These are phyloP conservation scores for Nasonia longicornis DNA, from an alignment of 1,140 invertebrate species.

Conservation along the genomic window DNA sequence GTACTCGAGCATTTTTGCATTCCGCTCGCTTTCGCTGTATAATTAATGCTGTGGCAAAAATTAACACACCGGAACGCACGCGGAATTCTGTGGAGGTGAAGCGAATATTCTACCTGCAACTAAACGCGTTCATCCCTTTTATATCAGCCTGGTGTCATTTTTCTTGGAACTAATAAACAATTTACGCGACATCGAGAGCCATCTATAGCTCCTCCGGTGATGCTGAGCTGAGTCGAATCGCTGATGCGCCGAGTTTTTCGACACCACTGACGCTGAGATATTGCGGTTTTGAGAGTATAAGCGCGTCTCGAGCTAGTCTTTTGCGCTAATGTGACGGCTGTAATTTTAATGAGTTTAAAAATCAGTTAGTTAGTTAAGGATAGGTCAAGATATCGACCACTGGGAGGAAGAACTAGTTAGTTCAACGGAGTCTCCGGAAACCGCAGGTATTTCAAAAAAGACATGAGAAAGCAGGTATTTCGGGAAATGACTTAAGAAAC, in stretches of 20 bases:
- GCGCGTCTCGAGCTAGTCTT: no score
- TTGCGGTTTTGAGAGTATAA: neutral
- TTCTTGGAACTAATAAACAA: neutral
- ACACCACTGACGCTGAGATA: neutral
- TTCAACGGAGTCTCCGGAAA: no score
- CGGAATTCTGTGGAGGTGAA: neutral
- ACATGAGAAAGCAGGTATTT: no score
- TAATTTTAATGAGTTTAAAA: no score
- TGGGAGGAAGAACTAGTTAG: no score
- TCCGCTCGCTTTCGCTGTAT: neutral
- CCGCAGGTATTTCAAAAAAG: no score
- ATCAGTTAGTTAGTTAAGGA: no score
- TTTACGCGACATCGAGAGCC: neutral
- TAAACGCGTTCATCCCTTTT: neutral
- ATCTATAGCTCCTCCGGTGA: neutral
- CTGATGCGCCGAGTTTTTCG: neutral
- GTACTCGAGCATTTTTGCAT: neutral
- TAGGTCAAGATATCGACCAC: no score
- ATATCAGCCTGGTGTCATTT: neutral
- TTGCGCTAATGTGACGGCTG: no score
- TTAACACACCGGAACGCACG: neutral
- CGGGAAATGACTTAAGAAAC: no score
- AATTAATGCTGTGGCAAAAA: constrained; percentile 31
- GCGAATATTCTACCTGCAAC: neutral
- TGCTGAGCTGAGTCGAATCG: neutral